Evolutionary conservation across 2,113 vertebrate genomes (phyloP), one percentile per base, ranked within the genome.

Genomic region (Notothenia rossii): DNA sequence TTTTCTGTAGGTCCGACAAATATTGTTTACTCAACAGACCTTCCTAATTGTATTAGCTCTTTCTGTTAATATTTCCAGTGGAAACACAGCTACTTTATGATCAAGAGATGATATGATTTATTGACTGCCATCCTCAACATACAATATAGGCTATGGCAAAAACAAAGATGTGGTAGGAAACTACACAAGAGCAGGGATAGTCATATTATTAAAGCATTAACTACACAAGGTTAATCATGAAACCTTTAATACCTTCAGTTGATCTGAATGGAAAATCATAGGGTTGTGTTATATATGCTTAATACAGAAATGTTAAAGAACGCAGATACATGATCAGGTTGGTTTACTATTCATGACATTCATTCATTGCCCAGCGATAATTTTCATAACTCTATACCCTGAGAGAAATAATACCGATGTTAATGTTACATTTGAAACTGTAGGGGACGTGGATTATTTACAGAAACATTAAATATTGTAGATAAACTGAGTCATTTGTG

Each of bases 401-500:
- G 12, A 20, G 55, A 51, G 48, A 15, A 64, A 61, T 62, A 53
- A 36, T 13, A 25, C 10, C 25, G 36, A 55, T 69, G 62, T 58
- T 59, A 66, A 79, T 81, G 54, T 72, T 82, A 70, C 74, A 78
- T 89, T 85, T 72, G 13, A 77, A 75, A 13, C 51, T 13, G 55
- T 17, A 20, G 53, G 54, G 17, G 66, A 72, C 62, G 22, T 59
- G 70, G 71, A 25, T 77, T 88, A 75, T 86, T 79, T 61, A 82
- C 62, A 70, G 49, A 76, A 74, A 74, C 50, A 48, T 69, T 83
- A 72, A 72, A 81, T 79, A 71, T 70, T 67, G 46, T 12, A 81
- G 65, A 85, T 76, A 81, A 81, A 88, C 61, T 5, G 80, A 84
- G 76, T 60, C 61, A 14, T 85, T 83, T 74, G 75, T 66, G 76